A percentile compares a stretch with the other conserved stretches of the same genome.
These are phyloP conservation scores for Rhabdomys dilectus DNA, from an alignment of 2,113 vertebrate species.

Conservation along the genomic window DNA sequence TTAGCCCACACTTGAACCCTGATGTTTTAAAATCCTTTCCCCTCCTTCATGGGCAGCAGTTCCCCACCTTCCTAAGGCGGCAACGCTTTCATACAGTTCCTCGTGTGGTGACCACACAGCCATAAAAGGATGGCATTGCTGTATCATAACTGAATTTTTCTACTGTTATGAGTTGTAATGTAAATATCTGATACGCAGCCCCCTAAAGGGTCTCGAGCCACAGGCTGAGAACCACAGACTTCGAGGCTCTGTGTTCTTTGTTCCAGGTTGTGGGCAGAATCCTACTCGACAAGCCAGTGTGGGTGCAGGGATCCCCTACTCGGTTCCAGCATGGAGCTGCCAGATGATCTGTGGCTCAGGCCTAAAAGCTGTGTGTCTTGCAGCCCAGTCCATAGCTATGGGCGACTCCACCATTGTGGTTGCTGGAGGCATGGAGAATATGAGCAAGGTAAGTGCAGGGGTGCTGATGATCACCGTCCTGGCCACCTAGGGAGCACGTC, in stretches of 20 bases:
- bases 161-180: too few species aligned
- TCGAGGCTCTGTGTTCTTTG: background rate
- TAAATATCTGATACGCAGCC: too few species aligned
- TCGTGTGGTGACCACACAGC: too few species aligned
- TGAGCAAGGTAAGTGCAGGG: slow-evolving; percentile 93
- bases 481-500: rapidly evolving
- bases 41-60: too few species aligned
- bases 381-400: slow-evolving; percentile 91
- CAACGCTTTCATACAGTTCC: background rate
- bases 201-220: too few species aligned
- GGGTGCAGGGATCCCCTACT: slow-evolving; percentile 93
- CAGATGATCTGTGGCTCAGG: slow-evolving; percentile 99
- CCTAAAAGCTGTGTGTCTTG: slow-evolving; percentile 95
- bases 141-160: too few species aligned
- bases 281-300: slow-evolving; percentile 94
- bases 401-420: slow-evolving; percentile 94
- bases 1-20: background rate
- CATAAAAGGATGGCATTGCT: too few species aligned
- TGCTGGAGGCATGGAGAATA: slow-evolving; percentile 98
- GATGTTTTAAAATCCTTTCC: background rate
- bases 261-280: slow-evolving; percentile 95
- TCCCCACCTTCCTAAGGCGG: too few species aligned
- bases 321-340: slow-evolving; percentile 95
- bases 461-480: background rate
- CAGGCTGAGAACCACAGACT: too few species aligned